A percentile compares a stretch with the other conserved stretches of the same genome.
Conservation (phyloP, 2,113 vertebrate genomes). For the Nipponia nippon region DNA sequence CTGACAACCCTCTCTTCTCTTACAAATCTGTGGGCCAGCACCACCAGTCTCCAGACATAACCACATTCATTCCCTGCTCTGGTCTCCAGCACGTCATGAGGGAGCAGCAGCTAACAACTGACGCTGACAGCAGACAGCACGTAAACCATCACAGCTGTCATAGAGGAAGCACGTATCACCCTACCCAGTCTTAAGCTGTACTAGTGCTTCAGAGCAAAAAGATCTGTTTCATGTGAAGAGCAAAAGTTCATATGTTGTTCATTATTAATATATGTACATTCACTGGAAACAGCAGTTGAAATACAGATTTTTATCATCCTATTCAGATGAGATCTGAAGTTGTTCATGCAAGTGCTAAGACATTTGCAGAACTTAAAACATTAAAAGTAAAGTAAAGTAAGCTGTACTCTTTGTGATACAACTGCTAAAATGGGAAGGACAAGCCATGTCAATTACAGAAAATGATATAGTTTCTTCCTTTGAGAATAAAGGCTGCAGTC, state of each 20-base stretch:
- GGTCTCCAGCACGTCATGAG: background rate
- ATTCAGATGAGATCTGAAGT: background rate
- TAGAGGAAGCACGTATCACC: background rate
- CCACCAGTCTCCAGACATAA: background rate
- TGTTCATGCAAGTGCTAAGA: background rate
- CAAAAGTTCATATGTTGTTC: background rate
- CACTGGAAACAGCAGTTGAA: background rate
- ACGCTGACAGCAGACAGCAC: background rate
- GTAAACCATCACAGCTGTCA: background rate
- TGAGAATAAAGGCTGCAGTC: background rate
- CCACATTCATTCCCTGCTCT: background rate
- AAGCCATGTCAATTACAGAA: fast-evolving
- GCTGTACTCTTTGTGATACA: background rate
- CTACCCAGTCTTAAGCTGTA: background rate
- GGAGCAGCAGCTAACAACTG: background rate
- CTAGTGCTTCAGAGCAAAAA: background rate
- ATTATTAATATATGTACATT: background rate
- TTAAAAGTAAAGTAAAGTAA: background rate
- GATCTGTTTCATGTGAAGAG: fast-evolving
- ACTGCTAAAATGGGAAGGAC: background rate
- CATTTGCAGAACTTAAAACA: background rate
- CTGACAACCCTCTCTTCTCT: background rate
- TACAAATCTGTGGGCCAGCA: background rate
- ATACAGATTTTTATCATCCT: background rate
- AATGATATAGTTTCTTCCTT: background rate